Percentiles rank a stretch among this genome's conserved stretches.
Conservation (phyloP, 2,888 invertebrate genomes). For the Chouioia cunea region DNA sequence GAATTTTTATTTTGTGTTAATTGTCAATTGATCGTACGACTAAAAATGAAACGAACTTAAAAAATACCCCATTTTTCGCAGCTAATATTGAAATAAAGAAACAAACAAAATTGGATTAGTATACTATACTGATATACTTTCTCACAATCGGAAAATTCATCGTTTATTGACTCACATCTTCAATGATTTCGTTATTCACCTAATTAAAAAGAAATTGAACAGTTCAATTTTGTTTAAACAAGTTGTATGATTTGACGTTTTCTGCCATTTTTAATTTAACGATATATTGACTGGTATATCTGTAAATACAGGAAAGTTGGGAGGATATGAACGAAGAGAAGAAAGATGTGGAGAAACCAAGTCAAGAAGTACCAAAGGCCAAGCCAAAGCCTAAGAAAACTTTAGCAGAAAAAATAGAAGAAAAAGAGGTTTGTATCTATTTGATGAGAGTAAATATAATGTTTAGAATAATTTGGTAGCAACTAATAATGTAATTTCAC, state of each 20-base stretch:
- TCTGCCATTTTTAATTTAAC: background rate
- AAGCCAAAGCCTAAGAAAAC: constrained; percentile 81
- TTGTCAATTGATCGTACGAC: too few species aligned
- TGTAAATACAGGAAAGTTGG: constrained; percentile 85
- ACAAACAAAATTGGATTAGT: too few species aligned
- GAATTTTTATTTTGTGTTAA: too few species aligned
- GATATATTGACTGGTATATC: background rate
- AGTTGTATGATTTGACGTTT: background rate
- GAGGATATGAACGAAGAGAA: constrained; percentile 91
- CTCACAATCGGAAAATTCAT: too few species aligned
- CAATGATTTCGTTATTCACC: too few species aligned
- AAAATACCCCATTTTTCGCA: too few species aligned
- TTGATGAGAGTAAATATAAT: background rate
- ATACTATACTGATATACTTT: too few species aligned
- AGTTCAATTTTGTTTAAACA: background rate
- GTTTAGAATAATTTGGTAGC: background rate
- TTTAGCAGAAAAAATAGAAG: constrained; percentile 85
- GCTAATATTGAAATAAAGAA: too few species aligned
- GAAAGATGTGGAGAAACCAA: constrained; percentile 80
- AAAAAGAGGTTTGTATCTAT: constrained; percentile 79
- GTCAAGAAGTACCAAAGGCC: constrained; percentile 72
- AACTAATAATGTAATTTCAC: constrained; percentile 41
- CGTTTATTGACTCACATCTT: too few species aligned
- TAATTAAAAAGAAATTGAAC: too few species aligned
- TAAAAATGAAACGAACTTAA: background rate